Percentiles rank a stretch among this genome's conserved stretches.
These are phyloP conservation scores for Sycophila texana DNA, from an alignment of 2,888 invertebrate genomes.

Conservation along the genomic window DNA sequence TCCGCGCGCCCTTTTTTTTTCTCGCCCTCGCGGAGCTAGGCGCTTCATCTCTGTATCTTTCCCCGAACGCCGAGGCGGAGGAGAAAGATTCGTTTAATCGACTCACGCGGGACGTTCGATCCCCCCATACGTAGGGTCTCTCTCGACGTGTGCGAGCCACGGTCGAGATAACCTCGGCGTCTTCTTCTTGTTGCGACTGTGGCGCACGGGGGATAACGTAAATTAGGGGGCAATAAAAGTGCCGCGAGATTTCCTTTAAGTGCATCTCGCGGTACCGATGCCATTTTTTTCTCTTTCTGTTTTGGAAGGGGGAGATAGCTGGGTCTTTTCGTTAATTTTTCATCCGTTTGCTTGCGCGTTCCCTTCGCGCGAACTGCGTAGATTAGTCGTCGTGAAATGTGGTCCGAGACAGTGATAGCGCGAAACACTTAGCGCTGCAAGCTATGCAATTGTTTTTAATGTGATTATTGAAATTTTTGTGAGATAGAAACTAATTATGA, in stretches of 20 bases:
- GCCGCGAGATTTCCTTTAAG: slow-evolving; percentile 42
- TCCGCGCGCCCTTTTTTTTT: not conserved
- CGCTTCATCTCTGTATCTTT: slow-evolving; percentile 8
- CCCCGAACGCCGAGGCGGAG: slow-evolving; percentile 8
- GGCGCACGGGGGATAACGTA: slow-evolving; percentile 21
- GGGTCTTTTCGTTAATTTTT: slow-evolving; percentile 1
- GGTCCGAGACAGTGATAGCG: too few species aligned
- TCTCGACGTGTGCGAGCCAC: not conserved
- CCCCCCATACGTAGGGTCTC: not conserved
- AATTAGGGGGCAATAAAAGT: slow-evolving; percentile 48
- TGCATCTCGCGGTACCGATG: slow-evolving; percentile 36
- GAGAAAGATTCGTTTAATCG: slow-evolving; percentile 16
- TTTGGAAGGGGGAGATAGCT: slow-evolving; percentile 5
- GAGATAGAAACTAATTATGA: too few species aligned
- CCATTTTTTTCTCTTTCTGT: not conserved
- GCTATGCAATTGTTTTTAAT: too few species aligned
- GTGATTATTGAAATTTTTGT: too few species aligned
- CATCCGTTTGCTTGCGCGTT: not conserved
- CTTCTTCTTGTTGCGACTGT: slow-evolving; percentile 26
- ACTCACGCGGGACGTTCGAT: slow-evolving; percentile 16
- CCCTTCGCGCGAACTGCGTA: not conserved
- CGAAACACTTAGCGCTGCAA: too few species aligned
- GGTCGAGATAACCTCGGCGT: slow-evolving; percentile 33
- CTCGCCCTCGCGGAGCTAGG: not conserved
- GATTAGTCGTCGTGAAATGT: too few species aligned